Conservation (phyloP, 2,113 vertebrate species). For the Microtus richardsoni region DNA sequence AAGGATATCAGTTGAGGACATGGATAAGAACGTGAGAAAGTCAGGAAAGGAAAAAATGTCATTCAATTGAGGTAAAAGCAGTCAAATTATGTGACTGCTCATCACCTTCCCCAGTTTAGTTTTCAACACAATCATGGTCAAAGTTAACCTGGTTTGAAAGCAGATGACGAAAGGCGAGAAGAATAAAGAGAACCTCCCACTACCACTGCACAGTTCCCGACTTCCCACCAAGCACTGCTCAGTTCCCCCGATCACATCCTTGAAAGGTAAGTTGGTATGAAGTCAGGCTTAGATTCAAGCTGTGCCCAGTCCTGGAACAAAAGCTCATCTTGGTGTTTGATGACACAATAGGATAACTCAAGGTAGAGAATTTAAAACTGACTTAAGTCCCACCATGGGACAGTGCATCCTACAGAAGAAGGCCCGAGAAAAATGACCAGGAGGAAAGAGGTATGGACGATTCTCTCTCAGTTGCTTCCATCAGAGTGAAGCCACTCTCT, state of each 20-base stretch:
- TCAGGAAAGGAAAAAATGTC: not conserved
- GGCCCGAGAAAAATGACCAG: not conserved
- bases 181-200: not conserved
- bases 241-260: not conserved
- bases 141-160: not conserved
- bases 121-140: not conserved
- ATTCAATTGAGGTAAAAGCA: not conserved
- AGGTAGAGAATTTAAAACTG: not conserved
- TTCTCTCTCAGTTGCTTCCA: too few relatives aligned
- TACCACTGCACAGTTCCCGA: not conserved
- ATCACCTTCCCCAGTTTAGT: not conserved
- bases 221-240: not conserved
- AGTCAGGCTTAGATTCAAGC: not conserved
- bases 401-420: not conserved
- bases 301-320: not conserved
- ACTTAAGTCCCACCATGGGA: not conserved
- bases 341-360: not conserved
- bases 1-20: not conserved
- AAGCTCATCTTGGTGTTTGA: not conserved
- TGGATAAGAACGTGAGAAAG: not conserved
- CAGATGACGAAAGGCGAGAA: not conserved
- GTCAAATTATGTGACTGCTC: accelerated
- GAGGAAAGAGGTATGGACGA: not conserved
- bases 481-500: not conserved
- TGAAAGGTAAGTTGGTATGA: not conserved